These are phyloP conservation scores for Drosophila siamana DNA, from an alignment of 2,888 invertebrate genomes.

Conservation along the genomic window DNA sequence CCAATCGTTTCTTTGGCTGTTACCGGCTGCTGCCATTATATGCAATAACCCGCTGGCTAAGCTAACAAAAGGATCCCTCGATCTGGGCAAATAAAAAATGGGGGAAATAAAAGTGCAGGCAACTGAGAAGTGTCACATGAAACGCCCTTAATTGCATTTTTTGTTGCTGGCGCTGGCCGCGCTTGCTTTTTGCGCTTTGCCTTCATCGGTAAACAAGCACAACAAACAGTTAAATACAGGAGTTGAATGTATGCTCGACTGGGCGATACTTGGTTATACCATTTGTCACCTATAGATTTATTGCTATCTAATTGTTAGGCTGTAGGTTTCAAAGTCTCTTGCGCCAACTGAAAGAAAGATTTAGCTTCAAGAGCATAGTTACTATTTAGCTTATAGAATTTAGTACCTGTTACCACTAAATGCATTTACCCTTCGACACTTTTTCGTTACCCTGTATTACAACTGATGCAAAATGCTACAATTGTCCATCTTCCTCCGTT, in stretches of 20 bases:
- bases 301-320: too few species aligned
- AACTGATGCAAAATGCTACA: constrained; percentile 50
- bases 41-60: constrained; percentile 26
- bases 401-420: too few species aligned
- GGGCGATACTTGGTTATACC: too few species aligned
- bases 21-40: constrained; percentile 43
- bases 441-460: background rate
- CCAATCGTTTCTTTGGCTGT: constrained; percentile 29
- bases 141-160: constrained; percentile 74
- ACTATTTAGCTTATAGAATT: too few species aligned
- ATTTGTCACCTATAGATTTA: too few species aligned
- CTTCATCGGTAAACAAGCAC: constrained; percentile 44
- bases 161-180: constrained; percentile 44
- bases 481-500: constrained; percentile 20
- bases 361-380: too few species aligned
- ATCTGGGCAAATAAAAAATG: background rate
- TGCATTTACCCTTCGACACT: too few species aligned
- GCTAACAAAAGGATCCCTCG: constrained; percentile 29
- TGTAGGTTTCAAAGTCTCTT: too few species aligned
- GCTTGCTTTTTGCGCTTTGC: constrained; percentile 35
- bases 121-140: constrained; percentile 72
- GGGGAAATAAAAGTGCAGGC: constrained; percentile 16
- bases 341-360: too few species aligned
- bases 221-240: constrained; percentile 39
- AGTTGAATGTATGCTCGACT: background rate